phyloP scores from a whole-genome alignment of 2,797 vertebrate species.

The Cyclura pinguis region DNA sequence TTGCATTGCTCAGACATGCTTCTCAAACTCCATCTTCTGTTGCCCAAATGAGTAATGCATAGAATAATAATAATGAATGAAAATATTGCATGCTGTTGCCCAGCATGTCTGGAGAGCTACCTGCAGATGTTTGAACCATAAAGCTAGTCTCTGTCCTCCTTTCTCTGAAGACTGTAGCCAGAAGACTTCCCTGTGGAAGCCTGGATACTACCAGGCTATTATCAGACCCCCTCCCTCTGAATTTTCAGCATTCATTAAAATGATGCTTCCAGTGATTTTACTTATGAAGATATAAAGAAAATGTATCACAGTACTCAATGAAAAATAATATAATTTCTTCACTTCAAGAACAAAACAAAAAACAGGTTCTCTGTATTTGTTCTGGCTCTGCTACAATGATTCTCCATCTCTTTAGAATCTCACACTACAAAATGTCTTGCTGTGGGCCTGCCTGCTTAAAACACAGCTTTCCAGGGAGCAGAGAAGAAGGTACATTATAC shows the following conservation, averaged over 20 bases:
- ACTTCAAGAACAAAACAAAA: not conserved
- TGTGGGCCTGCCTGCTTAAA: not conserved
- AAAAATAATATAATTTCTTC: not conserved
- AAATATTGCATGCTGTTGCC: not conserved
- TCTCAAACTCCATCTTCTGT: not conserved
- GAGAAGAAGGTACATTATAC: not conserved
- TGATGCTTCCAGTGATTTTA: not conserved
- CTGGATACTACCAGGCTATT: not conserved
- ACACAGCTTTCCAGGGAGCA: not conserved
- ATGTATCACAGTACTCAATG: not conserved
- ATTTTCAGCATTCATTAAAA: not conserved
- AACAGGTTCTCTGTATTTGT: not conserved
- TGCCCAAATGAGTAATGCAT: not conserved
- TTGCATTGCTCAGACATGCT: not conserved
- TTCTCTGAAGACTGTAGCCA: not conserved
- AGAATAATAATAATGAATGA: not conserved
- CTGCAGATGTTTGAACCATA: not conserved
- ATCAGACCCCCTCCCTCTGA: not conserved
- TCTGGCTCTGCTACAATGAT: not conserved
- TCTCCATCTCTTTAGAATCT: not conserved
- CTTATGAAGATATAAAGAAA: not conserved
- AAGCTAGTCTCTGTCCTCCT: not conserved
- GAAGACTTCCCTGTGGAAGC: not conserved
- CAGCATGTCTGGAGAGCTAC: not conserved
- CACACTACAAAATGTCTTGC: not conserved